Evolutionary conservation across 2,888 invertebrate genomes (phyloP).

Genomic region (Cerceris rybyensis): DNA sequence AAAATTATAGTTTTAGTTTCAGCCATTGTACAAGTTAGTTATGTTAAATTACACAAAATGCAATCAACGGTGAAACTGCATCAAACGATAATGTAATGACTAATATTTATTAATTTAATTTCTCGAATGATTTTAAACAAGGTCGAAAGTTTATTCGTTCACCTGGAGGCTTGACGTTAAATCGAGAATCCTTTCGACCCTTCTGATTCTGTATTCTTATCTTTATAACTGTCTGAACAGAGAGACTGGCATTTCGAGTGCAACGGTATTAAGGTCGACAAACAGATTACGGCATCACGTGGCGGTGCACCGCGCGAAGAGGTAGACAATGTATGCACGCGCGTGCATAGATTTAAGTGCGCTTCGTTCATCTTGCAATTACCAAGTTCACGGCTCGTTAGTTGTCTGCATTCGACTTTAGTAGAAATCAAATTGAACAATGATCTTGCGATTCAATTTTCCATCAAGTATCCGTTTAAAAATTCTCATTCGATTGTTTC

Average conservation of each 20-base stretch:
- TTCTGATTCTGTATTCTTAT: neutral
- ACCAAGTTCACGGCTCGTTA: slow-evolving; percentile 68
- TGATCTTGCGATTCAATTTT: slow-evolving; percentile 9
- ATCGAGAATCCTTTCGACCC: neutral
- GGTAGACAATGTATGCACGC: slow-evolving; percentile 24
- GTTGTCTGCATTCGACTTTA: slow-evolving; percentile 32
- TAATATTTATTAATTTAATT: neutral
- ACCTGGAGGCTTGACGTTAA: neutral
- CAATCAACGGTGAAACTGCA: too few species aligned
- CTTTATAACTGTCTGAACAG: slow-evolving; percentile 18
- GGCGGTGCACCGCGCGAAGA: slow-evolving; percentile 42
- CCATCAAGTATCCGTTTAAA: neutral
- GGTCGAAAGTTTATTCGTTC: neutral
- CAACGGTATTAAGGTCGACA: slow-evolving; percentile 54
- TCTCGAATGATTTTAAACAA: too few species aligned
- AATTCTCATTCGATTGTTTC: too few species aligned
- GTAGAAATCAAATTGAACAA: slow-evolving; percentile 50
- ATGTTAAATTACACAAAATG: too few species aligned
- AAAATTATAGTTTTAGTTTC: too few species aligned
- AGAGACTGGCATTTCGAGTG: slow-evolving; percentile 13
- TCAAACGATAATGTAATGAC: too few species aligned
- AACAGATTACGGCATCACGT: slow-evolving; percentile 58
- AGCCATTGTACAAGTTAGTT: too few species aligned
- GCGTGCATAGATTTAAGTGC: slow-evolving; percentile 37
- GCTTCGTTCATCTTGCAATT: slow-evolving; percentile 62